A percentile compares a stretch with the other conserved stretches of the same genome.
phyloP scores from a whole-genome alignment of 2,888 invertebrate species.

The Rugalucina vietnamica region DNA sequence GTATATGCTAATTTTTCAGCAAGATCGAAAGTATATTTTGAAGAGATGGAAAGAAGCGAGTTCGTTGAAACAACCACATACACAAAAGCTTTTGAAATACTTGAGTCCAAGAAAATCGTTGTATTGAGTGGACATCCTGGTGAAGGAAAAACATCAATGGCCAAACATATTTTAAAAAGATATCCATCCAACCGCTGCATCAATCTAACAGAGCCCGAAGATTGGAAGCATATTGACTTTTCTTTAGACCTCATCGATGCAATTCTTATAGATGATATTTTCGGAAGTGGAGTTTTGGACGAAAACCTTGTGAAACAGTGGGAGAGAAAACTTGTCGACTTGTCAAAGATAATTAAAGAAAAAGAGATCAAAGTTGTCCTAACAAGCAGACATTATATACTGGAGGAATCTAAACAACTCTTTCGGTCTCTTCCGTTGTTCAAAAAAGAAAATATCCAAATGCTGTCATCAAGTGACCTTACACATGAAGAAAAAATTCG shows the following conservation, averaged over 20 bases:
- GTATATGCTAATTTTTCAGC: conserved; percentile 18
- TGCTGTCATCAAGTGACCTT: conserved; percentile 35
- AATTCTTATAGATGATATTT: conserved; percentile 50
- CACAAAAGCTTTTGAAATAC: conserved; percentile 18
- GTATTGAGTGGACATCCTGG: conserved; percentile 50
- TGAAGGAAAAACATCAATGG: conserved; percentile 53
- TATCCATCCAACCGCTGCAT: conserved; percentile 22
- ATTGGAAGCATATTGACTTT: conserved; percentile 48
- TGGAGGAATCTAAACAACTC: conserved; percentile 29
- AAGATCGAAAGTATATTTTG: conserved; percentile 28
- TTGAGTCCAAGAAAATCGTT: conserved; percentile 22
- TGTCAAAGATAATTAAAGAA: conserved; percentile 23
- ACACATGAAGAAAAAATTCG: conserved; percentile 22
- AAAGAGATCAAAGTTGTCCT: conserved; percentile 28
- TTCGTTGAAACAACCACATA: conserved; percentile 30
- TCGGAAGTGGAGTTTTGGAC: conserved; percentile 44
- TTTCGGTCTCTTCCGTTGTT: conserved; percentile 14
- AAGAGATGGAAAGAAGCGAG: conserved; percentile 9
- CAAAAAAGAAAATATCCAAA: conserved; percentile 29
- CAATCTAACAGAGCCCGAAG: conserved; percentile 27
- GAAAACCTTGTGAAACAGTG: conserved; percentile 34
- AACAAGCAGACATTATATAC: conserved; percentile 53
- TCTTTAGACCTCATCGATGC: conserved; percentile 5
- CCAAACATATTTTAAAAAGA: conserved; percentile 16
- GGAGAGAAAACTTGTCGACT: conserved; percentile 24